Percentiles rank a stretch among this genome's conserved stretches.
Conservation (phyloP, 2,888 invertebrate genomes). For the Molorchus minor region DNA sequence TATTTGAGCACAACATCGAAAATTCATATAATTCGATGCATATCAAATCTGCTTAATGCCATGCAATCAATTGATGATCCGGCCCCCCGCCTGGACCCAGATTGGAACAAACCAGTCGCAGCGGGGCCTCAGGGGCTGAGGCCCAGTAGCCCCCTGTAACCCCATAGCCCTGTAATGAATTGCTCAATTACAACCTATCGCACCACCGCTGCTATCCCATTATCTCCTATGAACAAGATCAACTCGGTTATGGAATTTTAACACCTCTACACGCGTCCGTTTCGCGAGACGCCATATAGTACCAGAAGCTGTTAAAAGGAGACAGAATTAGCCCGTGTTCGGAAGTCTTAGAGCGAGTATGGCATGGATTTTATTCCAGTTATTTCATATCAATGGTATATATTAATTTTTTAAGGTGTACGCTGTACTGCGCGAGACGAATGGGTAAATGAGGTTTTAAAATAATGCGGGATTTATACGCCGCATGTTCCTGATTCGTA, state of each 20-base stretch:
- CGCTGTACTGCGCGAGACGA: conserved; percentile 40
- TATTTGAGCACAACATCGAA: conserved; percentile 9
- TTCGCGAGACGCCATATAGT: conserved; percentile 5
- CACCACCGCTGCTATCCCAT: conserved; percentile 56
- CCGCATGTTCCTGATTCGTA: conserved; percentile 21
- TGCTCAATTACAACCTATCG: conserved; percentile 56
- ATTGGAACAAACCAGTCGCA: conserved; percentile 54
- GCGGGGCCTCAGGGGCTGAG: conserved; percentile 49
- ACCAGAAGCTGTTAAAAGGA: not conserved
- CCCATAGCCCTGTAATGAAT: conserved; percentile 55
- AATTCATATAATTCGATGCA: conserved; percentile 18
- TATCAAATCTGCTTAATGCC: conserved; percentile 14
- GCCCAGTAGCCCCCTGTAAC: conserved; percentile 53
- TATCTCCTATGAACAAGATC: conserved; percentile 52
- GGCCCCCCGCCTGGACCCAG: conserved; percentile 51
- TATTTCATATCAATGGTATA: conserved; percentile 44
- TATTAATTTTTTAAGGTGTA: conserved; percentile 33
- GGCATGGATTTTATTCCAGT: conserved; percentile 38
- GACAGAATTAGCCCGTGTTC: not conserved
- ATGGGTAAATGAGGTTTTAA: conserved; percentile 48
- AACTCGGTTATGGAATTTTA: conserved; percentile 36
- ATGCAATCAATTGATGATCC: conserved; percentile 22
- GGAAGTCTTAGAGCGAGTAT: not conserved
- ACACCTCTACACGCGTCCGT: conserved; percentile 29
- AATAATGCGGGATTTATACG: conserved; percentile 41